Base-by-base conservation (phyloP, 2,113 vertebrate genomes). In the Lamprotornis superbus region DNA sequence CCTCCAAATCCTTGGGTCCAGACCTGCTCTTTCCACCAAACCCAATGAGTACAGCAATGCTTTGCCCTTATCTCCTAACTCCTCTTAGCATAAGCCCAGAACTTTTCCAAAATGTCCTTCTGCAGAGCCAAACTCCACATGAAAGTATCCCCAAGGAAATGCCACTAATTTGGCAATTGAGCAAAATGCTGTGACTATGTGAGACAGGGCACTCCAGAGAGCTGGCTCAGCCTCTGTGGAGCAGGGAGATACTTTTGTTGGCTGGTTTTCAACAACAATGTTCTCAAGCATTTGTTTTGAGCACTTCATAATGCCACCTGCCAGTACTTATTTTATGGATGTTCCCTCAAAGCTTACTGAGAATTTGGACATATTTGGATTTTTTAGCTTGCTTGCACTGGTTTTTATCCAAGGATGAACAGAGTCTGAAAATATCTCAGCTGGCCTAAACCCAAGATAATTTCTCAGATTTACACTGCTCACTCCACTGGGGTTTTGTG, bases 351-450 rank as follows among this genome's bases (percentile, higher is more conserved):
- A 85, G 25, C 64, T 90, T 83, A 93, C 61, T 57, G 47, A 67
- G 89, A 93, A 84, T 94, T 94, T 89, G 92, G 79, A 94, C 89
- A 77, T 83, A 83, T 74, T 96, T 96, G 92, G 89, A 81, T 97
- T 97, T 94, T 90, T 78, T 87, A 91, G 65, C 64, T 92, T 96
- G 87, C 94, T 97, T 97, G 90, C 80, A 94, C 93, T 97, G 84
- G 92, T 97, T 97, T 97, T 95, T 81, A 92, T 97, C 96, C 96
- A 97, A 94, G 89, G 88, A 96, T 96, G 95, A 97, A 88, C 64
- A 95, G 92, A 57, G 89, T 76, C 86, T 90, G 95, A 95, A 97
- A 97, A 97, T 97, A 97, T 97, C 89, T 83, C 50, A 87, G 37
- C 88, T 97, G 96, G 96, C 97, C 85, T 94, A 78, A 91, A 42